phyloP scores from a whole-genome alignment of 2,113 vertebrate genomes.

The Hirundichthys speculiger region DNA sequence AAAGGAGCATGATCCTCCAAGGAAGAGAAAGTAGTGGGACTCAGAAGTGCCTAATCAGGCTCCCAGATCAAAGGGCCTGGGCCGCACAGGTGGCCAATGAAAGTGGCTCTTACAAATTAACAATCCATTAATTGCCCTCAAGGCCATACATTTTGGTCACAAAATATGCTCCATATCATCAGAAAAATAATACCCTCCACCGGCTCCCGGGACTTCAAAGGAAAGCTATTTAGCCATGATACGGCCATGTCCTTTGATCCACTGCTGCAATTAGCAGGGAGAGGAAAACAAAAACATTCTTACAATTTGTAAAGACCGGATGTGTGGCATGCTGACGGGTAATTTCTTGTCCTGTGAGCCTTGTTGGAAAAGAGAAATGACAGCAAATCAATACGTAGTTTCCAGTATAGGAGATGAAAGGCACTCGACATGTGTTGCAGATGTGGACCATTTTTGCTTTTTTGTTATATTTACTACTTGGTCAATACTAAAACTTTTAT shows the following conservation, averaged over 20 bases:
- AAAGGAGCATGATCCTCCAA: constrained; percentile 69
- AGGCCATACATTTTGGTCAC: constrained; percentile 63
- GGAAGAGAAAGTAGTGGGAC: constrained; percentile 73
- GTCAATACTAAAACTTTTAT: constrained; percentile 22
- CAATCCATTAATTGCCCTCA: constrained; percentile 75
- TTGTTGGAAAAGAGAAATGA: constrained; percentile 63
- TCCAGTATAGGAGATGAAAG: constrained; percentile 61
- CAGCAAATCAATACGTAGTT: constrained; percentile 61
- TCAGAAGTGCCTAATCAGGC: constrained; percentile 73
- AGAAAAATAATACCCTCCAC: constrained; percentile 76
- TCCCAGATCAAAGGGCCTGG: constrained; percentile 73
- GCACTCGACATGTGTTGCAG: constrained; percentile 40
- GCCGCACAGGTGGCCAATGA: constrained; percentile 73
- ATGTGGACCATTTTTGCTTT: constrained; percentile 52
- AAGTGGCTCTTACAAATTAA: constrained; percentile 76
- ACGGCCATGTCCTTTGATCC: constrained; percentile 72
- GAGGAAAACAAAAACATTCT: constrained; percentile 76
- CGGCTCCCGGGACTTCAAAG: constrained; percentile 75
- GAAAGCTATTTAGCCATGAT: constrained; percentile 63
- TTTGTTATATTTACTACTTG: constrained; percentile 45
- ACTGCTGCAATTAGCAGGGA: constrained; percentile 72
- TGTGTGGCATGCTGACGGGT: constrained; percentile 48
- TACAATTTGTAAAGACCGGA: constrained; percentile 61
- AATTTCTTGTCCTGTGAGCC: constrained; percentile 56
- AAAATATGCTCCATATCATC: constrained; percentile 78